Evolutionary conservation across 2,113 vertebrate genomes (phyloP).

Genomic region (Syngnathus floridae): DNA sequence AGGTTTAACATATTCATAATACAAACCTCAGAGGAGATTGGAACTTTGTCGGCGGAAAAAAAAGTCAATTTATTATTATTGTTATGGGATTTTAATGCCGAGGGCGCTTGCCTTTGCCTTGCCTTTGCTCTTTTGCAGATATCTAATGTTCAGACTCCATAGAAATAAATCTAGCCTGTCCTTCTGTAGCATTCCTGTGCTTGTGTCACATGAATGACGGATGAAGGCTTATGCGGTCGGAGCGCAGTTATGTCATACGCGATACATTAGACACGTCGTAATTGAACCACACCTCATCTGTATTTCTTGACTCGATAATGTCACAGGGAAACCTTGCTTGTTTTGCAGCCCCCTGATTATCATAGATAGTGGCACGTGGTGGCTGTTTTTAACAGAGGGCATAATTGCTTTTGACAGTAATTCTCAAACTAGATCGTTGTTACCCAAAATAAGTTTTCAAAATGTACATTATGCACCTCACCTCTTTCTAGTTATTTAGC

Average conservation of each 20-base stretch:
- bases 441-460: neutral
- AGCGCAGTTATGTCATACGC: constrained; percentile 1
- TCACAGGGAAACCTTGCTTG: constrained; percentile 11
- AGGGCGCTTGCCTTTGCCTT: constrained; percentile 7
- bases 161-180: neutral
- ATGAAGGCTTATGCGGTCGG: neutral
- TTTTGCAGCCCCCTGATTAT: too few species aligned
- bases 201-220: neutral
- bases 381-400: too few species aligned
- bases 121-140: neutral
- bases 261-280: constrained; percentile 17
- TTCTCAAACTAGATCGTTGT: too few species aligned
- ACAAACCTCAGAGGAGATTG: constrained; percentile 36
- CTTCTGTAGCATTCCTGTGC: neutral
- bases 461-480: neutral
- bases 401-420: too few species aligned
- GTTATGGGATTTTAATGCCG: constrained; percentile 46
- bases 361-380: too few species aligned
- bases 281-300: constrained; percentile 18
- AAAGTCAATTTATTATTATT: constrained; percentile 44
- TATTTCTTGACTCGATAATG: neutral
- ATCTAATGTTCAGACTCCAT: constrained; percentile 8
- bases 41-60: constrained; percentile 37
- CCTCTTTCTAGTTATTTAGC: too few species aligned
- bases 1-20: constrained; percentile 58